Conservation (phyloP, 2,888 invertebrate genomes). For the Aethes cnicana region DNA sequence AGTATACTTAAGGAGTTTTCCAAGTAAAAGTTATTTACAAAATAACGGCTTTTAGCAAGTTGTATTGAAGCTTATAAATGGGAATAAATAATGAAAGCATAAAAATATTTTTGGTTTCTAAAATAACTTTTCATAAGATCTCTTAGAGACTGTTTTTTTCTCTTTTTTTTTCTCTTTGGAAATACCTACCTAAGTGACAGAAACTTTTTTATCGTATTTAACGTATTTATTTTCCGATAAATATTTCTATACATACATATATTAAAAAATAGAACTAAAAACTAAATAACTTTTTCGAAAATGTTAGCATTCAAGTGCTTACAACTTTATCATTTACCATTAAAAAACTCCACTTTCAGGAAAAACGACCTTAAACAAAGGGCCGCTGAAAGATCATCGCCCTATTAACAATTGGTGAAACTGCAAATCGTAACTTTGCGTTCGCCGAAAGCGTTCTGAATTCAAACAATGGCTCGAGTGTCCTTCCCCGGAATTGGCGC, state of each 20-base stretch:
- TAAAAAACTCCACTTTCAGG: not conserved
- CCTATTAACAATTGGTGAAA: slow-evolving; percentile 12
- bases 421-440: slow-evolving; percentile 32
- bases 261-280: not conserved
- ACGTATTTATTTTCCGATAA: too few relatives aligned
- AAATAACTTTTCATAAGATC: too few relatives aligned
- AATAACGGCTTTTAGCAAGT: too few relatives aligned
- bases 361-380: slow-evolving; percentile 8
- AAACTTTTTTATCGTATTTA: too few relatives aligned
- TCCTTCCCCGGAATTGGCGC: slow-evolving; percentile 77
- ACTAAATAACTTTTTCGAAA: not conserved
- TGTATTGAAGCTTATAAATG: too few relatives aligned
- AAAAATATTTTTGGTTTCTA: too few relatives aligned
- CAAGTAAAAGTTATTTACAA: not conserved
- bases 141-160: too few relatives aligned
- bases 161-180: too few relatives aligned
- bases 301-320: slow-evolving; percentile 11
- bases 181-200: too few relatives aligned
- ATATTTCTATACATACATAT: too few relatives aligned
- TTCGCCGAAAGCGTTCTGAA: slow-evolving; percentile 77
- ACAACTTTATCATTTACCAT: slow-evolving; percentile 13
- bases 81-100: too few relatives aligned
- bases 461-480: slow-evolving; percentile 78
- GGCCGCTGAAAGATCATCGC: slow-evolving; percentile 1
- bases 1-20: not conserved